Evolutionary conservation across 2,113 vertebrate genomes (phyloP), one percentile per base, ranked within the genome.

Genomic region (Brachyhypopomus occidentalis): DNA sequence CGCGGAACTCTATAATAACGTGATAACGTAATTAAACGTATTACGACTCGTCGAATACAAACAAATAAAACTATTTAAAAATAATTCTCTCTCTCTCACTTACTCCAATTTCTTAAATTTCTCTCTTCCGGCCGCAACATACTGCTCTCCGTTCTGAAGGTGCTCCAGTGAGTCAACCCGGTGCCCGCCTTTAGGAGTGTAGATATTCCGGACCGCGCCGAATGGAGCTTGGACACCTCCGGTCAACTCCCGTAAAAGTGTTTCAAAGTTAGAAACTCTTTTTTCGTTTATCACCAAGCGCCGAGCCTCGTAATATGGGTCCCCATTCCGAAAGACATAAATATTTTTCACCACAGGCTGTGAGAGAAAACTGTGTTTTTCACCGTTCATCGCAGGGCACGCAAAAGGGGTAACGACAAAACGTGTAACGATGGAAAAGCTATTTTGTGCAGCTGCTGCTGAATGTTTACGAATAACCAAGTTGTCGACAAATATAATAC

Each of bases 51-150:
- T 38, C 36, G 36, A 6, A 9, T 11, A 9, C 41, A 9, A 52
- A 52, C 20, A 63, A 67, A 22, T 5, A 27, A 27, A 17, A 67
- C 7, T 12, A 58, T 8, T 71, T 52, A 38, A 4, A 17, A 59
- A 14, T 30, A n/a, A n/a, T n/a, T n/a, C 30, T 62, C 17, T 30
- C 27, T 8, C 48, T 16, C 12, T 56, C 22, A 94, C 97, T 97
- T 92, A 98, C 97, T 99, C 96, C 67, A 99, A 89, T 81, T 95
- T 96, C 88, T 97, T 98, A 92, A 99, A 99, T 81, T 89, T 95
- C 87, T 99, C 98, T 84, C 84, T 92, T 74, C 97, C 98, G 4
- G 95, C 97, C 3, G 97, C 97, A 75, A 99, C 98, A 70, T 99
- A 99, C 84, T 95, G 95, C 90, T 96, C 95, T n/a, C 97, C 97